Conservation (phyloP, 1,140 invertebrate species). For the Homalodisca vitripennis region DNA sequence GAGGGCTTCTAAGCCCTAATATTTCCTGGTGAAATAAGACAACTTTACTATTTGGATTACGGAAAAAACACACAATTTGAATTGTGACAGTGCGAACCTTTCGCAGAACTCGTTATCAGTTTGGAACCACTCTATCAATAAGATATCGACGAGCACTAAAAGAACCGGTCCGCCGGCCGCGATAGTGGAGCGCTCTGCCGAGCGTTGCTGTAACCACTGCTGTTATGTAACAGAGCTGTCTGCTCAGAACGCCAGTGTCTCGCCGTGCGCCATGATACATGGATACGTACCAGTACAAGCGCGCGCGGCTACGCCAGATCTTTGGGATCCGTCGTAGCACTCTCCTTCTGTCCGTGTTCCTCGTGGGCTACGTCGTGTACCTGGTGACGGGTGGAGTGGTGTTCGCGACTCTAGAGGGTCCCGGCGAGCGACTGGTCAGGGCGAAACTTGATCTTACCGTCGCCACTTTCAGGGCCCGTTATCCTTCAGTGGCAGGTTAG, state of each 20-base stretch:
- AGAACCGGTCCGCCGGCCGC: too few relatives aligned
- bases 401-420: constrained; percentile 73
- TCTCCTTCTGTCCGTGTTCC: constrained; percentile 53
- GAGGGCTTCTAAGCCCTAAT: too few relatives aligned
- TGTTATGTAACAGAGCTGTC: too few relatives aligned
- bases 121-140: too few relatives aligned
- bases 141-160: too few relatives aligned
- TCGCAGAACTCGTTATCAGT: too few relatives aligned
- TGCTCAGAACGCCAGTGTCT: neutral
- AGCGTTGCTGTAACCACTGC: too few relatives aligned
- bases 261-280: neutral
- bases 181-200: too few relatives aligned
- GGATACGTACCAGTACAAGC: constrained; percentile 14
- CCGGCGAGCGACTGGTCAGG: constrained; percentile 59
- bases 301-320: constrained; percentile 32
- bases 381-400: constrained; percentile 70
- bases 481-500: constrained; percentile 59
- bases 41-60: too few relatives aligned
- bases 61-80: too few relatives aligned
- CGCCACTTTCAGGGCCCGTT: constrained; percentile 55
- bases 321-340: constrained; percentile 51
- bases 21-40: too few relatives aligned
- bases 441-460: constrained; percentile 54
- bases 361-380: constrained; percentile 69
- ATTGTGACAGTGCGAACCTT: too few relatives aligned